Evolutionary conservation across 1,140 invertebrate species (phyloP), one percentile per base, ranked within the genome.

Genomic region (Zelostemma sp.): DNA sequence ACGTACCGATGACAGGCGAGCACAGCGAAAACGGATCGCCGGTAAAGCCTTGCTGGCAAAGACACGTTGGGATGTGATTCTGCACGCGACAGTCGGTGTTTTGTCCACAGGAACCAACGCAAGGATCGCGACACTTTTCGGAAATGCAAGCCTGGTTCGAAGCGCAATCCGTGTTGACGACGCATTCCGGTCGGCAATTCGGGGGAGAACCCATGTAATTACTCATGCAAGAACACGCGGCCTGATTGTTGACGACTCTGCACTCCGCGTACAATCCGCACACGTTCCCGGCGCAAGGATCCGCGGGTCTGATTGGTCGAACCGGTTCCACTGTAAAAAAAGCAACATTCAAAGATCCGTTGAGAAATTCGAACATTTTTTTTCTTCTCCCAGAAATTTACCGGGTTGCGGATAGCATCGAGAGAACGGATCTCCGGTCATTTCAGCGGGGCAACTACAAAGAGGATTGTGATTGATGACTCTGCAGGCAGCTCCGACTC

Each of bases 81-180:
- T 91, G 88, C n/a, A 93, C 91, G 65, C 85, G 86, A 76, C 93
- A 94, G 48, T 91, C 86, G 1, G 91, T 89, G 75, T 91, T 90
- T 21, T 86, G 73, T 40, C 95, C 94, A 73, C 94, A 96, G 33
- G 92, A 89, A 65, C 90, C 91, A 38, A 90, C 85, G 69, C 93
- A 95, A 21, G 94, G 93, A 84, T 95, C 92, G 58, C 89, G 84
- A 75, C 94, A 96, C 81, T 93, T 93, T 68, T 92, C 91, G 21
- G 88, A 89, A 64, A 93, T 91, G 79, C 95, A 97, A 0, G 93
- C 90, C 50, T 91, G 90, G 72, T 95, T 90, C 41, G 92, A 87
- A 0, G 93, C 88, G 85, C 95, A 96, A 65, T 95, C 93, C 41
- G 91, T 90, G 74, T 95, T 94, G 21, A 93, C 92, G 6, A 95